Evolutionary conservation across 1,140 invertebrate genomes (phyloP).

Genomic region (Eupeodes corollae): DNA sequence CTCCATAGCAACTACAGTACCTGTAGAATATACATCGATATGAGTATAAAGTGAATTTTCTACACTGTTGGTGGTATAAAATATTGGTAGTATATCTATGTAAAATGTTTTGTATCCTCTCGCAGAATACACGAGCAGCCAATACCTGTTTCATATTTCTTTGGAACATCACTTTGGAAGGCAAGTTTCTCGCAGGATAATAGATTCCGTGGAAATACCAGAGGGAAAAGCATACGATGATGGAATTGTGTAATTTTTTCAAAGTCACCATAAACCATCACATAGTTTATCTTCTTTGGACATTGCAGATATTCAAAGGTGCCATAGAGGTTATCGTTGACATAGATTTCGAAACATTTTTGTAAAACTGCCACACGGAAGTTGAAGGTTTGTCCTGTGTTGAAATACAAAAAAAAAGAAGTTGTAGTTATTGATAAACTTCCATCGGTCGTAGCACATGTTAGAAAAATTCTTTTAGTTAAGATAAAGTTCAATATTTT

Average conservation of each 20-base stretch:
- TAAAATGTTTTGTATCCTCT: too few species aligned
- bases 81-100: too few species aligned
- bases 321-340: slow-evolving; percentile 32
- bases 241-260: slow-evolving; percentile 35
- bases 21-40: slow-evolving; percentile 1
- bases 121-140: neutral
- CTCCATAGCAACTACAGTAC: slow-evolving; percentile 33
- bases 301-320: slow-evolving; percentile 34
- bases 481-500: too few species aligned
- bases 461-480: too few species aligned
- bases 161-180: slow-evolving; percentile 33
- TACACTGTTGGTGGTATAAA: neutral
- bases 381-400: slow-evolving; percentile 23
- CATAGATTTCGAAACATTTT: slow-evolving; percentile 33
- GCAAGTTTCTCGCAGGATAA: slow-evolving; percentile 27
- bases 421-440: too few species aligned
- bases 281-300: slow-evolving; percentile 32
- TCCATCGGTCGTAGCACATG: too few species aligned
- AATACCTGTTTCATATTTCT: slow-evolving; percentile 24
- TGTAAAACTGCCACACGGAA: slow-evolving; percentile 33
- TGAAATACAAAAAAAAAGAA: neutral
- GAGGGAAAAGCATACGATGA: slow-evolving; percentile 31
- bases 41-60: neutral
- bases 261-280: slow-evolving; percentile 30
- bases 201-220: slow-evolving; percentile 27